Evolutionary conservation across 2,888 invertebrate genomes (phyloP), one percentile per base, ranked within the genome.

Genomic region (Caenorhabditis sp.): DNA sequence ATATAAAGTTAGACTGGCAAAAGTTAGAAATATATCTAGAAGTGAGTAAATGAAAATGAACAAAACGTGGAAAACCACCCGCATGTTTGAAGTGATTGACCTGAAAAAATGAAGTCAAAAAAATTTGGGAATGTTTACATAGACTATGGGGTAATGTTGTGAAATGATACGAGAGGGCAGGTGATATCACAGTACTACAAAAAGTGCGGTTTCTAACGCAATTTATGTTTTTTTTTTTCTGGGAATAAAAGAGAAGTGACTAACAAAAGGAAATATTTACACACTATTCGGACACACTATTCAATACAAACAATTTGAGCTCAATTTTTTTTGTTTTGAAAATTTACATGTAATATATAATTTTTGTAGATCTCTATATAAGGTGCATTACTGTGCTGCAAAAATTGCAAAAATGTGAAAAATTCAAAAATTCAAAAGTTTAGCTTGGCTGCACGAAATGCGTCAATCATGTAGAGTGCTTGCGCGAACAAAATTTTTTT

Each of bases 1-100:
- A 24, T 71, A 71, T 62, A 71, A 66, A 49, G 66, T 62, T 3
- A 71, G 37, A 12, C 66, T 51, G 26, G 17, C 26, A 14, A 66
- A 10, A 6, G 66, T 71, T 21, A 66, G 23, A n/a, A 53, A 10
- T 3, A 71, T 51, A 55, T 71, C 70, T 14, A 71, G 43, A 21
- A 62, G 14, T 10, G 63, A 58, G 43, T 66, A 66, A 0, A 62
- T 6, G 5, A 59, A 23, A n/a, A 71, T 23, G 0, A 62, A 19
- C 14, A 66, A 12, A 8, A 55, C 37, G 26, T 49, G 55, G 17
- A 71, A 5, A 12, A 66, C 5, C 31, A 60, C 59, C 26, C 58
- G 57, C 66, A 70, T 70, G 21, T 53, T 65, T 49, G 58, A 43
- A 43, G 8, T 36, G n/a, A n/a, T n/a, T 14, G 14, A 43, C 6